Percentiles rank a stretch among this genome's conserved stretches.
phyloP scores from a whole-genome alignment of 2,888 invertebrate species.

The Brachyptera putata region DNA sequence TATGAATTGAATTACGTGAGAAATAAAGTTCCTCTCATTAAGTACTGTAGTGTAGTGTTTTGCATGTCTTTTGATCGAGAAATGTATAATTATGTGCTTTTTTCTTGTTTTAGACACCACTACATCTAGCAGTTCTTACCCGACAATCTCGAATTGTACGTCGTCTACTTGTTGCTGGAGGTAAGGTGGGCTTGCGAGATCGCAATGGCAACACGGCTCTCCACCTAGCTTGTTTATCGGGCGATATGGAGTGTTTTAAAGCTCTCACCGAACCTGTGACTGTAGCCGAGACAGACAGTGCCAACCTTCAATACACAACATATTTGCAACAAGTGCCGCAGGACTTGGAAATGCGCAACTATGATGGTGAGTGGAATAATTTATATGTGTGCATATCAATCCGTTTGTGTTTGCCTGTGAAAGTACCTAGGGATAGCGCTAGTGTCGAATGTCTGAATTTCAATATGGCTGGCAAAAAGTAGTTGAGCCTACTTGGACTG shows the following conservation, averaged over 20 bases:
- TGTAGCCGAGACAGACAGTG: slow-evolving; percentile 44
- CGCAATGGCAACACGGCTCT: slow-evolving; percentile 78
- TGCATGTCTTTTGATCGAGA: no score
- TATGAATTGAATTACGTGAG: no score
- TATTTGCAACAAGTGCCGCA: slow-evolving; percentile 46
- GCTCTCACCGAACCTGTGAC: slow-evolving; percentile 67
- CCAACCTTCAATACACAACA: slow-evolving; percentile 39
- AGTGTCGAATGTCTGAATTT: no score
- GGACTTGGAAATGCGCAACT: slow-evolving; percentile 76
- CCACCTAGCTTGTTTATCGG: slow-evolving; percentile 73
- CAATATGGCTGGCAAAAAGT: no score
- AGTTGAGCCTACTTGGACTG: no score
- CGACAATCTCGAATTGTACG: slow-evolving; percentile 69
- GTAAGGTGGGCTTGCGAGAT: slow-evolving; percentile 60
- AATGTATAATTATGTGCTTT: no score
- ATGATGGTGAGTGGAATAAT: slow-evolving; percentile 64
- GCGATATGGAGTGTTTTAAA: slow-evolving; percentile 65
- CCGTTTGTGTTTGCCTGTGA: no score
- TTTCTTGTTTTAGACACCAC: slow-evolving; percentile 55
- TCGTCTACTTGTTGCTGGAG: slow-evolving; percentile 76
- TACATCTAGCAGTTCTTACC: slow-evolving; percentile 83
- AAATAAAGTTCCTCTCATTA: no score
- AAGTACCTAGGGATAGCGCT: no score
- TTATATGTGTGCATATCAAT: not conserved
- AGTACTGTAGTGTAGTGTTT: no score